phyloP scores from a whole-genome alignment of 2,797 vertebrate genomes.

The Diceros bicornis region DNA sequence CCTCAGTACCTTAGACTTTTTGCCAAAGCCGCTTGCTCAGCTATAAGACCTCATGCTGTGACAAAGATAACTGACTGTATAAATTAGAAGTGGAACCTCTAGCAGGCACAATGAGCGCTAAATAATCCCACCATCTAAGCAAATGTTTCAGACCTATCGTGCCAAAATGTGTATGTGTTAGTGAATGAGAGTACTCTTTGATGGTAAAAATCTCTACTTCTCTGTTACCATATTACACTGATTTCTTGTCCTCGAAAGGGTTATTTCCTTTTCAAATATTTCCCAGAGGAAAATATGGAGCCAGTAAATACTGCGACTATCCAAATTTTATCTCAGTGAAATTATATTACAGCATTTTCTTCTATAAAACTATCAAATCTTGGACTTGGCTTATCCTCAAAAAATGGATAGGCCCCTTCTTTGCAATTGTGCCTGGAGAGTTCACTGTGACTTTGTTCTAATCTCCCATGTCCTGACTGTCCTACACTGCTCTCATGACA shows the following conservation, averaged over 20 bases:
- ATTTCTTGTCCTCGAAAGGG: neutral
- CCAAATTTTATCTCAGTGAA: neutral
- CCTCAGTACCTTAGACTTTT: slow-evolving; percentile 69
- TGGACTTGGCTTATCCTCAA: neutral
- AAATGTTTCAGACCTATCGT: slow-evolving; percentile 61
- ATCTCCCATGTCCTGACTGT: neutral
- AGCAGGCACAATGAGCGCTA: slow-evolving; percentile 62
- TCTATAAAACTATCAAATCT: neutral
- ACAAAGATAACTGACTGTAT: slow-evolving; percentile 79
- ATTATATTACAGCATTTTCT: neutral
- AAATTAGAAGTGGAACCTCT: slow-evolving; percentile 74
- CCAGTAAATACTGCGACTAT: neutral
- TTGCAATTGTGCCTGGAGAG: neutral
- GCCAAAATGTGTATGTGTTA: slow-evolving; percentile 18
- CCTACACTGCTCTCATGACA: neutral
- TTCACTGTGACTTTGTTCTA: neutral
- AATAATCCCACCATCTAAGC: slow-evolving; percentile 54
- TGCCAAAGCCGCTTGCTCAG: slow-evolving; percentile 75
- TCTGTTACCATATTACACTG: neutral
- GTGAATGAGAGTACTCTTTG: neutral
- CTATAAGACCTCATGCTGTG: slow-evolving; percentile 75
- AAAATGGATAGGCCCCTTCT: neutral
- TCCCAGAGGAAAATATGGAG: slow-evolving; percentile 26
- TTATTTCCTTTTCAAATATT: slow-evolving; percentile 41
- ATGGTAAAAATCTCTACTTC: neutral